phyloP scores from a whole-genome alignment of 2,888 invertebrate species.

The Zhuqinia jingwanae region DNA sequence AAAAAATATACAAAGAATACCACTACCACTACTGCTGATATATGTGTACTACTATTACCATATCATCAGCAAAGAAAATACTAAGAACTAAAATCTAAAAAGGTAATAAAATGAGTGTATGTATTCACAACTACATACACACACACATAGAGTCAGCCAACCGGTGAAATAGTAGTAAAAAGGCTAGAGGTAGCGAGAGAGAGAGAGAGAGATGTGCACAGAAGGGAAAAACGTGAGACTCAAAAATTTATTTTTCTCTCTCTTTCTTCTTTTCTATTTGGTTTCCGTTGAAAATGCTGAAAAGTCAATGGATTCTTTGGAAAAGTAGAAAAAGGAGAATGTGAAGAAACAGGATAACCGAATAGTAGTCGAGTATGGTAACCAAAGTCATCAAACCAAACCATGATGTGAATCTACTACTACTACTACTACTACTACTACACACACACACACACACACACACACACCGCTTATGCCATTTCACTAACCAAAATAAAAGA shows the following conservation, averaged over 20 bases:
- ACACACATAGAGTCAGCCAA: slow-evolving; percentile 10
- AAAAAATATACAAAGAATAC: too few relatives aligned
- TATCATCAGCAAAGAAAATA: too few relatives aligned
- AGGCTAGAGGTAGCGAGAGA: too few relatives aligned
- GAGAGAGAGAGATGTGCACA: slow-evolving; percentile 1
- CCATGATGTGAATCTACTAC: neutral
- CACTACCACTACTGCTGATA: too few relatives aligned
- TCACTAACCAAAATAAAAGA: too few relatives aligned
- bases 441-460: too few relatives aligned
- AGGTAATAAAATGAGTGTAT: slow-evolving; percentile 43
- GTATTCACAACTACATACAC: too few relatives aligned
- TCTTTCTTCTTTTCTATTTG: neutral
- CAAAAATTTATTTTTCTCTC: neutral
- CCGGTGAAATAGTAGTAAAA: too few relatives aligned
- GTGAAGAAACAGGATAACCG: neutral
- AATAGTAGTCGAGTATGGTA: slow-evolving; percentile 21
- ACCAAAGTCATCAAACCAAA: slow-evolving; percentile 22
- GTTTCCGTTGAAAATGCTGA: slow-evolving; percentile 14
- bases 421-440: too few relatives aligned
- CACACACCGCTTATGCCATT: too few relatives aligned
- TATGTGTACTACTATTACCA: too few relatives aligned
- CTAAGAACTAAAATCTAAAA: too few relatives aligned
- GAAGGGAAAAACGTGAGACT: neutral
- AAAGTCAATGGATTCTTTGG: slow-evolving; percentile 32
- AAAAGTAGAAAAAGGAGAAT: slow-evolving; percentile 7